Conservation (phyloP, 2,797 vertebrate genomes). For the Sebastes trivittatus region DNA sequence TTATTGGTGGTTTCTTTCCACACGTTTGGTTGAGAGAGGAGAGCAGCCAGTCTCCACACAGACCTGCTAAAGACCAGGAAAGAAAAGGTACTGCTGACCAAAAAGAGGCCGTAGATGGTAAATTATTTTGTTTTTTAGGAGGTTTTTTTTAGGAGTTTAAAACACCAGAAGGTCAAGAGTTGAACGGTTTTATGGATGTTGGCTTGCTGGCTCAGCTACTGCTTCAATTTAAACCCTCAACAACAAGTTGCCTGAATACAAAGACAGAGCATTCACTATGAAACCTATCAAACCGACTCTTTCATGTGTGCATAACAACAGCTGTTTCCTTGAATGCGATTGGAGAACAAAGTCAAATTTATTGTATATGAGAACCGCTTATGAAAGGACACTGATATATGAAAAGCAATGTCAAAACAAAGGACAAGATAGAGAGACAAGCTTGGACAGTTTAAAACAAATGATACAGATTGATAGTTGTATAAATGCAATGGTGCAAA, state of each 20-base stretch:
- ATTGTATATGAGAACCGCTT: neutral
- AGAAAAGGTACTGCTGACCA: constrained; percentile 31
- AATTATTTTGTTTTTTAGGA: neutral
- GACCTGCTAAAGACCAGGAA: constrained; percentile 33
- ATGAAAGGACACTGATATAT: neutral
- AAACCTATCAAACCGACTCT: neutral
- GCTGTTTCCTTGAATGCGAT: neutral
- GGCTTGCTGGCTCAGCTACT: neutral
- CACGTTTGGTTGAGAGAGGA: constrained; percentile 48
- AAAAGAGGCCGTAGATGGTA: neutral
- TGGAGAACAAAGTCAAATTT: neutral
- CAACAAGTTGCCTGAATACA: neutral
- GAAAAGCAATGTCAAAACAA: neutral
- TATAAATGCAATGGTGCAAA: neutral
- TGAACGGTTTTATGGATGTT: constrained; percentile 1
- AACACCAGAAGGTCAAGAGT: neutral
- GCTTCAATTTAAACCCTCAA: neutral
- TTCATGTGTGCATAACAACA: neutral
- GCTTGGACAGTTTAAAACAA: neutral
- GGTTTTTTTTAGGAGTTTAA: neutral
- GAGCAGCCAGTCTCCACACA: constrained; percentile 1
- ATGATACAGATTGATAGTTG: neutral
- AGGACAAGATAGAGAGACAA: neutral
- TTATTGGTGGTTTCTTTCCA: constrained; percentile 4
- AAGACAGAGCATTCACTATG: neutral